Base-by-base conservation (phyloP, 2,113 vertebrate species). In the Osmerus mordax region DNA sequence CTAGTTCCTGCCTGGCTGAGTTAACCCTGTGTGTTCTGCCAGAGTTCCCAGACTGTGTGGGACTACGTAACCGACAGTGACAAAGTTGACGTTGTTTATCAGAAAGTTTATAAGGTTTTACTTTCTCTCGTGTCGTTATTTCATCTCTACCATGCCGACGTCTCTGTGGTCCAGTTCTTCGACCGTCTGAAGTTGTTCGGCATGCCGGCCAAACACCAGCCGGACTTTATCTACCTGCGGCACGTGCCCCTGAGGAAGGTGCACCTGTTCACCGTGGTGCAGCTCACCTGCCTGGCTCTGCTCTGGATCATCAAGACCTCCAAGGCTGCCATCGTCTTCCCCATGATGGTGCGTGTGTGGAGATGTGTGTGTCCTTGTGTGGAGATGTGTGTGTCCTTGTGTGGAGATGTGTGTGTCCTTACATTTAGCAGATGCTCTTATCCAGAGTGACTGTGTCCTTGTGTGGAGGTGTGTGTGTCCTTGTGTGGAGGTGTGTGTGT, bases 281-380 rank as follows among this genome's bases (percentile, higher is more conserved):
- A 99, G 86, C 93, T 99, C 82, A 96, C 87, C 83, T 99, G 96
- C 80, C 91, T 99, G 71, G 89, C 92, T 32, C 91, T 99, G 65
- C 92, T 99, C 63, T 99, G 97, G 97, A 88, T 98, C 90, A 99
- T 99, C 87, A 99, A 99, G 86, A 97, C 95, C 67, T 98, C 97
- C 58, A 93, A 89, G 87, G 95, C 95, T 52, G 97, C 97, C 81
- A 99, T 99, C 36, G 97, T 99, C 69, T 99, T 99, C 86, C 97
- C 97, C 70, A 99, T 99, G 97, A 99, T 99, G 97, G 97, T 99
- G 94, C 69, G 2, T 8, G 4, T 25, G 16, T 14, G 19, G 74
- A n/a, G 51, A 66, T 21, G 21, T 21, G 21, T 21, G 21, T 21
- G 21, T 21, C 21, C 21, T 21, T 21, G 21, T 21, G 21, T 21